Percentiles rank a stretch among this genome's conserved stretches.
Conservation (phyloP, 2,888 invertebrate species). For the Limnephilus lunatus region DNA sequence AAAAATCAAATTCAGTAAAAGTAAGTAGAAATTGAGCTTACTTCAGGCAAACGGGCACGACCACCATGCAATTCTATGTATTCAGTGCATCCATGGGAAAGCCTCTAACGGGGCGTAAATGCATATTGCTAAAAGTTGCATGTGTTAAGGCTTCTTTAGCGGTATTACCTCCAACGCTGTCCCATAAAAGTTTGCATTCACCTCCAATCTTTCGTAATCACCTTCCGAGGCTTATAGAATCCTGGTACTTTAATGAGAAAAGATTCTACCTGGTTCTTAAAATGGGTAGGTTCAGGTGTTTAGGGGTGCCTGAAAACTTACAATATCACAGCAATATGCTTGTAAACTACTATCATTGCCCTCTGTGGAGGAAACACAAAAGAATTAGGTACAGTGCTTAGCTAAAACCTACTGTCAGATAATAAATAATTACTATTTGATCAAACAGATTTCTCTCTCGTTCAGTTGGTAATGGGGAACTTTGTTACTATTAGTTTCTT, state of each 20-base stretch:
- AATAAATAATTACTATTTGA: too few species aligned
- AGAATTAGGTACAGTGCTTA: too few species aligned
- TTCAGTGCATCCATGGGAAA: neutral
- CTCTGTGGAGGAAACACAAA: too few species aligned
- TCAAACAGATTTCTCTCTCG: too few species aligned
- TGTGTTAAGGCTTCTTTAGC: neutral
- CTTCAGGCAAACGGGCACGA: neutral
- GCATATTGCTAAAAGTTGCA: conserved; percentile 2
- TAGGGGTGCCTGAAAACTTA: too few species aligned
- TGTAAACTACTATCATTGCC: too few species aligned
- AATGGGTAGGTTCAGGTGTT: neutral
- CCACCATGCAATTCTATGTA: neutral
- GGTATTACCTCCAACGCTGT: neutral
- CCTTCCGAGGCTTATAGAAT: neutral
- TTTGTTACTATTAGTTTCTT: too few species aligned
- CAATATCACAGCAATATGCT: too few species aligned
- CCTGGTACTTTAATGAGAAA: neutral
- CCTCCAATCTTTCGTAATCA: neutral
- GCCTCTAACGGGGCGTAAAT: neutral
- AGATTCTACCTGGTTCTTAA: neutral
- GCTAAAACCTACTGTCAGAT: too few species aligned
- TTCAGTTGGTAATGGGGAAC: too few species aligned
- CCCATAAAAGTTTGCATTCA: neutral
- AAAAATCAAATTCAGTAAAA: neutral
- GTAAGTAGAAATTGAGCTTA: neutral